These are phyloP conservation scores for Engystomops pustulosus DNA, from an alignment of 2,113 vertebrate species.

Conservation along the genomic window DNA sequence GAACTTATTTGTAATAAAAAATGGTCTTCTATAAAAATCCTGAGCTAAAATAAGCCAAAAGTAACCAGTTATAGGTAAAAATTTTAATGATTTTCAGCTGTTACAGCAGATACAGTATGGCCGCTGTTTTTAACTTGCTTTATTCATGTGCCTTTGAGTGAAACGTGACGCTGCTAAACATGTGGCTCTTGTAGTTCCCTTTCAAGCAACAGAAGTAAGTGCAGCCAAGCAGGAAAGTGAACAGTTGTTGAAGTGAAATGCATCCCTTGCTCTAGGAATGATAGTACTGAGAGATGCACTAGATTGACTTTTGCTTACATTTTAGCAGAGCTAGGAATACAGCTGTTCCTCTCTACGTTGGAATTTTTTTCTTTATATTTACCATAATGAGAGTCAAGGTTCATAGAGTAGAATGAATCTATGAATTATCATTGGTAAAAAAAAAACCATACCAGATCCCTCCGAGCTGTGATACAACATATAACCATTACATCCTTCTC, in stretches of 20 bases:
- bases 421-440: not conserved
- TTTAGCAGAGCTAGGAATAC: constrained; percentile 18
- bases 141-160: constrained; percentile 44
- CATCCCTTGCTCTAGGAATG: constrained; percentile 65
- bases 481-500: too few relatives aligned
- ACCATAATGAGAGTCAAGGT: constrained; percentile 15
- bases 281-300: constrained; percentile 65
- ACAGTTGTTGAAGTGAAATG: constrained; percentile 70
- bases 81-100: not conserved
- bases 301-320: constrained; percentile 66
- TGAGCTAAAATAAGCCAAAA: not conserved
- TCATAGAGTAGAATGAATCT: too few relatives aligned
- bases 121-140: not conserved
- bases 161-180: constrained; percentile 60
- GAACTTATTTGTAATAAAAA: too few relatives aligned
- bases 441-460: not conserved
- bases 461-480: not conserved
- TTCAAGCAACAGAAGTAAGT: constrained; percentile 66
- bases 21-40: not conserved
- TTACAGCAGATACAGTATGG: not conserved
- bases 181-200: constrained; percentile 63
- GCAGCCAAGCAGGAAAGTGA: constrained; percentile 66
- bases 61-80: not conserved
- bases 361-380: not conserved
- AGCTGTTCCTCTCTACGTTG: constrained; percentile 25